Base-by-base conservation (phyloP, 2,888 invertebrate genomes). In the Theodoxus fluviatilis region DNA sequence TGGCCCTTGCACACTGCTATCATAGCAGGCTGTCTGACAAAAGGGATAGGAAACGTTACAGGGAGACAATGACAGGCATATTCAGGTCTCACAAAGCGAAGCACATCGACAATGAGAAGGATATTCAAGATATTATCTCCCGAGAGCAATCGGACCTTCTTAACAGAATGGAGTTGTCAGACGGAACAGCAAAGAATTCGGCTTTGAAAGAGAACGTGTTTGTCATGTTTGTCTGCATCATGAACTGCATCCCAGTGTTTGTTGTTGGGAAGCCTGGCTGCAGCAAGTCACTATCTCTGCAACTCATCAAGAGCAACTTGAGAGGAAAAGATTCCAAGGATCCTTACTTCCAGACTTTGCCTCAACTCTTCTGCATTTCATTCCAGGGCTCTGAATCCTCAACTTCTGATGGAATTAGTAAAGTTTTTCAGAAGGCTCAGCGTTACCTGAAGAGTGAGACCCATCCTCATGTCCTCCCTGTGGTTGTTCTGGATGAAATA, bases 401-500 rank as follows among this genome's bases (percentile, higher is more conserved):
- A 22, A 81, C 80, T 38, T 82, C 82, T 3, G 80, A 78, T 67
- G 81, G 80, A 3, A 82, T 81, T 9, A 70, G 76, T 9, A 80
- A 80, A 47, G 79, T 80, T 0, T 80, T 80, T 75, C 78, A 78
- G 43, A 79, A 79, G 33, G 80, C 80, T 38, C 71, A 77, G 68
- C 75, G 71, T 7, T 80, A 79, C 49, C 76, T 77, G 59, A 67
- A 77, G 2, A 67, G 75, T 7, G 76, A 77, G n/a, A 68, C 66
- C 9, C 55, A 28, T 3, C 73, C 73, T 31, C 74, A 77, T 38
- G 77, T 79, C 0, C 38, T 78, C 31, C 79, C 80, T 33, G 80
- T 81, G 4, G 80, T 82, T 2, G 75, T 81, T 63, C 71, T 82
- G 6, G 82, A 82, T 76, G 82, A 82, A 70, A 79, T 82, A 37